Base-by-base conservation (phyloP, 2,888 invertebrate genomes). In the Alitta virens region DNA sequence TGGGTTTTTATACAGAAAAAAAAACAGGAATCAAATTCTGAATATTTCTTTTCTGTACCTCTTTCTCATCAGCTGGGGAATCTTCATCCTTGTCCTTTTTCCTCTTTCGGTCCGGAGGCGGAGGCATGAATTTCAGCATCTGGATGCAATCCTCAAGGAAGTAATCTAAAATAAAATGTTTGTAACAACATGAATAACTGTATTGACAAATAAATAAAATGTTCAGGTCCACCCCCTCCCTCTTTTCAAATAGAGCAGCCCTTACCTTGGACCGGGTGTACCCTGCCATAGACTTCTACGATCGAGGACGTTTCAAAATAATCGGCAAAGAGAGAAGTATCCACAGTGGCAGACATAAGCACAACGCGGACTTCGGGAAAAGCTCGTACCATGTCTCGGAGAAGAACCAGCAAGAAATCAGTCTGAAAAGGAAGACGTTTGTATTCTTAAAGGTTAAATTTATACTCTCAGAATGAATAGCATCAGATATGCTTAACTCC, bases 341-440 rank as follows among this genome's bases (percentile, higher is more conserved):
- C 97, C 46, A 99, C 94, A 0, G 98, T 98, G 12, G 98, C 98
- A 0, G 97, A 97, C 98, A 99, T 98, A 33, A 99, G 88, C 60
- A 99, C 91, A 9, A 99, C 88, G 40, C 94, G 86, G 25, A 99
- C 83, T 71, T 97, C 93, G 0, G 94, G 94, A 84, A 93, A 95
- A 0, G 90, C 88, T 67, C 90, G 91, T 1, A 95, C 89, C 95
- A 99, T 94, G 80, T 98, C 98, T 5, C 95, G 87, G 2, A 99
- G 85, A 1, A 99, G 88, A 56, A 98, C 94, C 84, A 99, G 86
- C 1, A 97, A 87, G 76, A 99, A 98, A 80, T 99, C 99, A 2
- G 94, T 94, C 84, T 85, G 40, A 5, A 58, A 51, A 16, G n/a
- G 33, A 33, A n/a, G n/a, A n/a, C n/a, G n/a, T n/a, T n/a, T n/a